A percentile compares a stretch with the other conserved stretches of the same genome.
Evolutionary conservation across 2,888 invertebrate species (phyloP).

Genomic region (Melitaea athalia): DNA sequence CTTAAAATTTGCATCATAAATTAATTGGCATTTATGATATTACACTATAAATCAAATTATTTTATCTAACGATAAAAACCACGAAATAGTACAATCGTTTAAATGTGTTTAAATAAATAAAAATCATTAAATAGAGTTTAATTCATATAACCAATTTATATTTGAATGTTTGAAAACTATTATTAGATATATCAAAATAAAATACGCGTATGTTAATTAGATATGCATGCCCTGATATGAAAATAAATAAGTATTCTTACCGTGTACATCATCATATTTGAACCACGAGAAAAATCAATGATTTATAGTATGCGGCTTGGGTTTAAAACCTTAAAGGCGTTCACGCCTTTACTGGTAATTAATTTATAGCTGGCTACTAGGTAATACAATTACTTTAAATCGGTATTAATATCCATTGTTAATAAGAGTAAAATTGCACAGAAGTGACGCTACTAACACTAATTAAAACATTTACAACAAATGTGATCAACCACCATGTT

Average conservation of each 20-base stretch:
- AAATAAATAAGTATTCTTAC: constrained; percentile 51
- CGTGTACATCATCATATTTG: constrained; percentile 76
- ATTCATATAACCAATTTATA: neutral
- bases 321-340: constrained; percentile 46
- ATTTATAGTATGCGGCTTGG: constrained; percentile 46
- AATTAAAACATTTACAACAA: constrained; percentile 37
- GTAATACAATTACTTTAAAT: neutral
- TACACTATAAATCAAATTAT: too few species aligned
- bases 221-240: neutral
- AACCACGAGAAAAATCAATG: constrained; percentile 58
- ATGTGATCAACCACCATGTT: constrained; percentile 62
- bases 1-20: neutral
- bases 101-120: neutral
- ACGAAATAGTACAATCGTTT: neutral
- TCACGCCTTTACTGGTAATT: constrained; percentile 14
- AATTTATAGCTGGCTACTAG: neutral
- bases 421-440: constrained; percentile 16
- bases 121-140: neutral
- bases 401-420: constrained; percentile 20
- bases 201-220: neutral
- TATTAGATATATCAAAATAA: neutral
- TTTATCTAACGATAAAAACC: too few species aligned
- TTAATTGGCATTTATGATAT: too few species aligned
- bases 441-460: constrained; percentile 14
- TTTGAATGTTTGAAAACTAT: constrained; percentile 1